Conservation (phyloP, 2,113 vertebrate species). For the Apteryx owenii region DNA sequence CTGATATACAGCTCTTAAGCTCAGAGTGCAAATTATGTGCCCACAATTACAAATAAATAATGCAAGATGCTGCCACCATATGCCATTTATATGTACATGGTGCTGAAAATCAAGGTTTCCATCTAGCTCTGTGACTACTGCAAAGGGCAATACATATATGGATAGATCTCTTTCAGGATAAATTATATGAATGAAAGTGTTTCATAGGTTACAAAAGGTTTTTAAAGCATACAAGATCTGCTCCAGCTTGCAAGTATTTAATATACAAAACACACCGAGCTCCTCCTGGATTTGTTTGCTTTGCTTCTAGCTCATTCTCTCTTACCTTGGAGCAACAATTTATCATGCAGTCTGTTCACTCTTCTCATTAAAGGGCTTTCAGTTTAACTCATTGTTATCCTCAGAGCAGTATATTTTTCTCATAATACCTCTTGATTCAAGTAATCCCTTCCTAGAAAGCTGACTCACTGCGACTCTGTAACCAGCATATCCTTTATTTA, state of each 20-base stretch:
- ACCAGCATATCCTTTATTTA: not conserved
- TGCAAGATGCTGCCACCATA: not conserved
- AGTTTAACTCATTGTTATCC: not conserved
- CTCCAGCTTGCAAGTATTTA: not conserved
- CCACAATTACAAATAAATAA: not conserved
- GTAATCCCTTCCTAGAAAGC: not conserved
- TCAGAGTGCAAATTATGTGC: not conserved
- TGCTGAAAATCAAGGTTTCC: not conserved
- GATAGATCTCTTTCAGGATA: not conserved
- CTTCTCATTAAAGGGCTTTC: not conserved
- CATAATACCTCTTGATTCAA: not conserved
- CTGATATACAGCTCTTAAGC: not conserved
- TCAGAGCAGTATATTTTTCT: not conserved
- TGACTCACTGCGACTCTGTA: not conserved
- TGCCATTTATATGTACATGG: not conserved
- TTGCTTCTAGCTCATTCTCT: not conserved
- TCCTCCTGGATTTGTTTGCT: not conserved
- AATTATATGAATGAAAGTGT: not conserved
- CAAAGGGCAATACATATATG: not conserved
- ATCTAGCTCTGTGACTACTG: not conserved
- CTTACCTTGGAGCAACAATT: not conserved
- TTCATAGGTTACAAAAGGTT: not conserved
- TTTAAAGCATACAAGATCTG: not conserved
- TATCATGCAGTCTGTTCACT: not conserved
- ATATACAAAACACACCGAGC: not conserved